phyloP scores from a whole-genome alignment of 2,113 vertebrate species.

The Anseranas semipalmata region DNA sequence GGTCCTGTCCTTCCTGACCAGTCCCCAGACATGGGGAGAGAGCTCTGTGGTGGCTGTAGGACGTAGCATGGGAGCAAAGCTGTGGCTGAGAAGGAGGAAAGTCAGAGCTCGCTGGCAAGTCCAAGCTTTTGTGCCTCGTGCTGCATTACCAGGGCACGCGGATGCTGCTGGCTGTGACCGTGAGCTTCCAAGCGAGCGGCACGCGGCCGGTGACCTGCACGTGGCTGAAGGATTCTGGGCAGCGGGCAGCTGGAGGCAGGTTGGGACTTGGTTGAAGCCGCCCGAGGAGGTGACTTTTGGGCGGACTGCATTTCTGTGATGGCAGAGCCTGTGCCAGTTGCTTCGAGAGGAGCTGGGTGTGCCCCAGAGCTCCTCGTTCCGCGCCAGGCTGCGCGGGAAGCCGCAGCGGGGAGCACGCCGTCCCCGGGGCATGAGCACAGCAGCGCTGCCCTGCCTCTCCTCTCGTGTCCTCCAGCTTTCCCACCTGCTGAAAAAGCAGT shows the following conservation, averaged over 20 bases:
- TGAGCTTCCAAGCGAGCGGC: fast-evolving
- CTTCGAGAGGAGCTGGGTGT: neutral
- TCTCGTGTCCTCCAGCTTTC: neutral
- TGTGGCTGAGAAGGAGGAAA: neutral
- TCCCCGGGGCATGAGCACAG: fast-evolving
- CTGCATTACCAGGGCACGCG: fast-evolving
- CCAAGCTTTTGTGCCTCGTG: fast-evolving
- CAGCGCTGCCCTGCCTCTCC: neutral
- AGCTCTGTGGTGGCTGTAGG: neutral
- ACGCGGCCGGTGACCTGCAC: fast-evolving
- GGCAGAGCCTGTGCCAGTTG: neutral
- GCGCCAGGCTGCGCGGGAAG: neutral
- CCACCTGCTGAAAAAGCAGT: neutral
- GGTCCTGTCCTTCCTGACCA: fast-evolving
- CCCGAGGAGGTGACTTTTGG: neutral
- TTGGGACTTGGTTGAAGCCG: neutral
- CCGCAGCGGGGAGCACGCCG: fast-evolving
- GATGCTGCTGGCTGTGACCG: neutral
- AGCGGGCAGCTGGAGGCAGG: neutral
- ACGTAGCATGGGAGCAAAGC: neutral
- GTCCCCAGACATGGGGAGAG: neutral
- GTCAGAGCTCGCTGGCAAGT: neutral
- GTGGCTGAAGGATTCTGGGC: neutral
- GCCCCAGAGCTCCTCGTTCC: neutral
- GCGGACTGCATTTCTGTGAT: neutral